These are phyloP conservation scores for Bombus soroeensis DNA, from an alignment of 1,140 invertebrate genomes.

Conservation along the genomic window DNA sequence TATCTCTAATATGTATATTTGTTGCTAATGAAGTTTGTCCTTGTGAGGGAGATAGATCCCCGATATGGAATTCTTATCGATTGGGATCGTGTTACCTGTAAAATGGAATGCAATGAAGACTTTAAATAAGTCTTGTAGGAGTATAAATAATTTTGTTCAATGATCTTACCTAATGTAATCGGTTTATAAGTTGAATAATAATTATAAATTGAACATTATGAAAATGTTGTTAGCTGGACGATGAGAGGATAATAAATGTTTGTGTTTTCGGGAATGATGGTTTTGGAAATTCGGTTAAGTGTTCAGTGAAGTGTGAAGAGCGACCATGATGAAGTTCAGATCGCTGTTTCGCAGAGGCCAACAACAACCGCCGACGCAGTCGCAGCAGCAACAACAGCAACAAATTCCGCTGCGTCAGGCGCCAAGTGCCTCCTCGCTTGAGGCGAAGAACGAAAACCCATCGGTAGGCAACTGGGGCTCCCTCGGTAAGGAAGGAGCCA, in stretches of 20 bases:
- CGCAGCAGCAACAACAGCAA: constrained; percentile 84
- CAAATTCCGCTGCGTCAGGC: constrained; percentile 81
- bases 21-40: neutral
- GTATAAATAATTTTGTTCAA: neutral
- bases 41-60: neutral
- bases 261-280: constrained; percentile 17
- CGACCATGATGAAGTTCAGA: constrained; percentile 91
- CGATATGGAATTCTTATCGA: constrained; percentile 7
- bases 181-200: neutral
- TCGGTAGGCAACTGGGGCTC: constrained; percentile 63
- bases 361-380: constrained; percentile 79
- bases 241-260: neutral
- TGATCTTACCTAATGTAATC: neutral
- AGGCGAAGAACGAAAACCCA: constrained; percentile 66
- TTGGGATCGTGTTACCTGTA: neutral
- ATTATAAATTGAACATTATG: too few relatives aligned
- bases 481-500: constrained; percentile 61
- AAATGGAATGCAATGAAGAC: neutral
- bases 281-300: constrained; percentile 32
- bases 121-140: neutral
- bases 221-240: neutral
- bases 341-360: constrained; percentile 90
- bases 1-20: neutral
- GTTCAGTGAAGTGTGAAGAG: constrained; percentile 62
- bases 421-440: constrained; percentile 74